Percentiles rank a stretch among this genome's conserved stretches.
Conservation (phyloP, 2,113 vertebrate species). For the Mellivora capensis region DNA sequence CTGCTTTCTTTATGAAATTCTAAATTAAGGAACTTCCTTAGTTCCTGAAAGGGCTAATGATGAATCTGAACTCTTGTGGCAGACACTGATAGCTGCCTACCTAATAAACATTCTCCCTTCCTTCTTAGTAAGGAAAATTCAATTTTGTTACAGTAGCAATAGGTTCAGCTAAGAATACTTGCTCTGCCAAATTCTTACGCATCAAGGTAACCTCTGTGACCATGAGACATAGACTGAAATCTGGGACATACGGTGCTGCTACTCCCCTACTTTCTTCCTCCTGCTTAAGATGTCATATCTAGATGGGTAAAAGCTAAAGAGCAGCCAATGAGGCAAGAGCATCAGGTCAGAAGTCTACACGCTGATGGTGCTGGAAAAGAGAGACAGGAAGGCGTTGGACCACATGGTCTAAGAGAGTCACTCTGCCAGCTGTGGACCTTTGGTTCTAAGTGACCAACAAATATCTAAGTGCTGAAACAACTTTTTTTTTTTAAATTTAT, state of each 20-base stretch:
- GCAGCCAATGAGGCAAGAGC: not conserved
- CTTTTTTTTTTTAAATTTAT: too few species aligned
- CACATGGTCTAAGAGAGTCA: rapidly evolving
- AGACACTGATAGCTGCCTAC: not conserved
- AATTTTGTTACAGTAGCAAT: not conserved
- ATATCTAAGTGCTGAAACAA: not conserved
- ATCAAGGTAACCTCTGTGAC: not conserved
- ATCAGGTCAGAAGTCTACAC: not conserved
- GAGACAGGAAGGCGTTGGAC: not conserved
- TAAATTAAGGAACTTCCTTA: not conserved
- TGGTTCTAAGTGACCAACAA: not conserved
- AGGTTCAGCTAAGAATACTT: not conserved
- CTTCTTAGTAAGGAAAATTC: not conserved
- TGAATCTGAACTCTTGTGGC: not conserved
- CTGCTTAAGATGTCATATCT: not conserved
- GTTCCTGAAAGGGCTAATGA: not conserved
- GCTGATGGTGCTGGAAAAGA: not conserved
- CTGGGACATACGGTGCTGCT: not conserved
- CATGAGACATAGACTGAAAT: not conserved
- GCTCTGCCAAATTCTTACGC: not conserved
- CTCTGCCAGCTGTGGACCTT: not conserved
- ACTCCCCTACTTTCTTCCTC: not conserved
- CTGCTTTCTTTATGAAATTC: not conserved
- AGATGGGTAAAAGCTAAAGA: not conserved
- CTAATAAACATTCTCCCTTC: not conserved